Conservation (phyloP, 37 sponge, comb jelly and placozoan species). For the Ephydatia muelleri region DNA sequence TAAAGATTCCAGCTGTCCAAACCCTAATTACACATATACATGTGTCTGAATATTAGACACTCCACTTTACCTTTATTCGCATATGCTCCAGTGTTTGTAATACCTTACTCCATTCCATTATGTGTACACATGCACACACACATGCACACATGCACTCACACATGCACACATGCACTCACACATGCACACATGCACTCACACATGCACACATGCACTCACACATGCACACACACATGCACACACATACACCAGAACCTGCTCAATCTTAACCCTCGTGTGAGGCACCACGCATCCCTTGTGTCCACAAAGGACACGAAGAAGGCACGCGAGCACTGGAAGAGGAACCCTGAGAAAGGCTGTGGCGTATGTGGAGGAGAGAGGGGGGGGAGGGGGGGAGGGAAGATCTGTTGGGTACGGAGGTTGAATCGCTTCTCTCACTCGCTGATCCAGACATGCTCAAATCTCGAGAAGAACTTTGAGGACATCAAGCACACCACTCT, state of each 20-base stretch:
- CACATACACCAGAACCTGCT: conserved; percentile 64
- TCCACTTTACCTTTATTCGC: no score
- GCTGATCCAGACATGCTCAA: conserved; percentile 55
- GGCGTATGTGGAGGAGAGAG: conserved; percentile 51
- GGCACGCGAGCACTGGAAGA: conserved; percentile 90
- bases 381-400: neutral
- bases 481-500: conserved; percentile 96
- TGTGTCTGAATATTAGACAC: no score
- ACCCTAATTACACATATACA: no score
- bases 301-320: conserved; percentile 78
- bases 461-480: conserved; percentile 87
- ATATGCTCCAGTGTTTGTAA: neutral
- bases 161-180: no score
- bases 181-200: no score
- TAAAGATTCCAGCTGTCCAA: no score
- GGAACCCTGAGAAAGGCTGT: conserved; percentile 86
- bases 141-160: no score
- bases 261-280: conserved; percentile 80
- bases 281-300: conserved; percentile 66
- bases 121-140: no score
- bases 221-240: neutral
- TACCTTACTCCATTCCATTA: neutral
- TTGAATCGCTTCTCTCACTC: neutral
- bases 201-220: neutral
- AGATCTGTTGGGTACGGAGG: no score